Base-by-base conservation (phyloP, 1,140 invertebrate genomes). In the Glomeris maerens region DNA sequence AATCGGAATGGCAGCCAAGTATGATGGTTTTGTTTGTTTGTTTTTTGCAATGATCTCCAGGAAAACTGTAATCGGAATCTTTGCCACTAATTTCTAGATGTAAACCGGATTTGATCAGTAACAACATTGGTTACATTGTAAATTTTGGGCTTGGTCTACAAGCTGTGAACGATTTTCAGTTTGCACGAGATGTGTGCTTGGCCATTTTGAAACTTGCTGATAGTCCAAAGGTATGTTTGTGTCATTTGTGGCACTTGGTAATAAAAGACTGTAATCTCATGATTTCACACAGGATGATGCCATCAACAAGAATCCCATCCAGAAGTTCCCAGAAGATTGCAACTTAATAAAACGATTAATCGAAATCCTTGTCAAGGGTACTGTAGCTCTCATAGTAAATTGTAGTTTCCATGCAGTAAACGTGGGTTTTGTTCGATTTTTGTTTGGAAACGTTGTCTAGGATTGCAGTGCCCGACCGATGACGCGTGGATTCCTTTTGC, bases 1-100 rank as follows among this genome's bases (percentile, higher is more conserved):
- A 1, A 67, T 90, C 1, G 78, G 79, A 17, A 85, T 90, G 80
- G 74, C 73, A 36, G 78, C 79, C 1, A 63, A 69, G 73, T 75
- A 64, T 60, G 59, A 44, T 17, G 31, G 31, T 36, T 36, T 36
- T 36, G 31, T 40, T 1, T 7, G n/a, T 3, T 3, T 28, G n/a
- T 29, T 36, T 36, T 36, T 17, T 36, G 31, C 31, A 36, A 17
- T 17, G 17, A 36, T 17, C n/a, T n/a, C n/a, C n/a, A n/a, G n/a
- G n/a, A n/a, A n/a, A n/a, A n/a, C n/a, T n/a, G n/a, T n/a, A n/a
- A n/a, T n/a, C n/a, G n/a, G n/a, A n/a, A n/a, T n/a, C n/a, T n/a
- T n/a, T n/a, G n/a, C n/a, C n/a, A n/a, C n/a, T 36, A 10, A 36
- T 36, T 36, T 36, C 10, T 36, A 36, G 17, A 36, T 36, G 10